These are phyloP conservation scores for Amazona finschi DNA, from an alignment of 2,797 vertebrate genomes.

Conservation along the genomic window DNA sequence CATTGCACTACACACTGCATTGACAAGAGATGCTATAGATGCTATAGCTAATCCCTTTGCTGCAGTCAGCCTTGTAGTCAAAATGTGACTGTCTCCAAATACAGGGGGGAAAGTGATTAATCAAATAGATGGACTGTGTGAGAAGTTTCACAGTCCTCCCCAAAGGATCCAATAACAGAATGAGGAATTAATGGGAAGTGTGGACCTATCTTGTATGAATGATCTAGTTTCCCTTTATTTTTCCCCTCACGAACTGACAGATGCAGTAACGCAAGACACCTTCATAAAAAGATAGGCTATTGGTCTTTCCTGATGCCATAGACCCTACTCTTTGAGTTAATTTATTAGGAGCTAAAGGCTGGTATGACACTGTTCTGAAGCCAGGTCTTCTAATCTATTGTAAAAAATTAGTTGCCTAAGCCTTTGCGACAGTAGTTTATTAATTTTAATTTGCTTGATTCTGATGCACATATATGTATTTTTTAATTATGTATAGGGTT, in stretches of 20 bases:
- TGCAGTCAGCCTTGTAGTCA: background rate
- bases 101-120: background rate
- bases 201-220: background rate
- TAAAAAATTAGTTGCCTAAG: background rate
- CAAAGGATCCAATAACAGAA: background rate
- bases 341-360: background rate
- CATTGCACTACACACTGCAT: background rate
- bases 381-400: background rate
- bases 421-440: background rate
- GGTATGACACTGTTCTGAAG: background rate
- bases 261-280: background rate
- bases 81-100: background rate
- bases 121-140: background rate
- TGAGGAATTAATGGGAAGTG: background rate
- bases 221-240: background rate
- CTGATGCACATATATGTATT: background rate
- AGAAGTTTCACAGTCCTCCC: background rate
- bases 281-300: background rate
- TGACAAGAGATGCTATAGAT: background rate
- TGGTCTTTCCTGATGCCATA: background rate
- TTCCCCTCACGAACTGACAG: background rate
- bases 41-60: background rate
- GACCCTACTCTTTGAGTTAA: background rate
- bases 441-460: conserved; percentile 16
- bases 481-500: conserved; percentile 54